Evolutionary conservation across 2,797 vertebrate species (phyloP).

Genomic region (Muraenolepis orangiensis): DNA sequence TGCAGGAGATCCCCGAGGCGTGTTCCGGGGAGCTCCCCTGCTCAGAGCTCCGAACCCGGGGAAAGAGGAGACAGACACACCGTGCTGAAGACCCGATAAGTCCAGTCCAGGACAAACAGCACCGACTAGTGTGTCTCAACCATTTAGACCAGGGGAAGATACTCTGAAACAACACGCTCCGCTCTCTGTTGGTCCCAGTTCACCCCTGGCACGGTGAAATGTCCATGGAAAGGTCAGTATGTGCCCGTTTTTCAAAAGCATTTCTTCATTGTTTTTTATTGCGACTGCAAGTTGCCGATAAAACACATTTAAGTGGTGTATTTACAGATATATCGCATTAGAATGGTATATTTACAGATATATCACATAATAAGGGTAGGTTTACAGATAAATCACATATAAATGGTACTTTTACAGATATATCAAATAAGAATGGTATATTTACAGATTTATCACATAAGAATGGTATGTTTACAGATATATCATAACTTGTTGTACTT

Average conservation of each 20-base stretch:
- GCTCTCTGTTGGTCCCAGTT: constrained; percentile 61
- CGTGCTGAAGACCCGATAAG: too few species aligned
- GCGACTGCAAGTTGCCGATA: constrained; percentile 47
- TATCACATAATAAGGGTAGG: too few species aligned
- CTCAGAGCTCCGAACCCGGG: constrained; percentile 34
- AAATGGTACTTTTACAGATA: too few species aligned
- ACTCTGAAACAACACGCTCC: constrained; percentile 52
- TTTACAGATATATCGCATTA: too few species aligned
- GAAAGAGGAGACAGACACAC: constrained; percentile 30
- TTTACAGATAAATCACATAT: too few species aligned
- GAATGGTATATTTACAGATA: constrained; percentile 49
- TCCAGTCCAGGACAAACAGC: constrained; percentile 43
- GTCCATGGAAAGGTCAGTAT: constrained; percentile 63
- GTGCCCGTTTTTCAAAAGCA: constrained; percentile 51
- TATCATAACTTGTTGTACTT: too few species aligned
- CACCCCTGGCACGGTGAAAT: too few species aligned
- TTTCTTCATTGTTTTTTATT: constrained; percentile 56
- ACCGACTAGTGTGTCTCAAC: constrained; percentile 46
- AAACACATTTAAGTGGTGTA: too few species aligned
- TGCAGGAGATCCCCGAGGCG: constrained; percentile 62
- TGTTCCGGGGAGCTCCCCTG: constrained; percentile 54
- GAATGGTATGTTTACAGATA: too few species aligned
- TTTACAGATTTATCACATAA: too few species aligned
- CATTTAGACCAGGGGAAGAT: too few species aligned
- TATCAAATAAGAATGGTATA: too few species aligned